Conservation (phyloP, 2,888 invertebrate species). For the Melinopterus prodromus region DNA sequence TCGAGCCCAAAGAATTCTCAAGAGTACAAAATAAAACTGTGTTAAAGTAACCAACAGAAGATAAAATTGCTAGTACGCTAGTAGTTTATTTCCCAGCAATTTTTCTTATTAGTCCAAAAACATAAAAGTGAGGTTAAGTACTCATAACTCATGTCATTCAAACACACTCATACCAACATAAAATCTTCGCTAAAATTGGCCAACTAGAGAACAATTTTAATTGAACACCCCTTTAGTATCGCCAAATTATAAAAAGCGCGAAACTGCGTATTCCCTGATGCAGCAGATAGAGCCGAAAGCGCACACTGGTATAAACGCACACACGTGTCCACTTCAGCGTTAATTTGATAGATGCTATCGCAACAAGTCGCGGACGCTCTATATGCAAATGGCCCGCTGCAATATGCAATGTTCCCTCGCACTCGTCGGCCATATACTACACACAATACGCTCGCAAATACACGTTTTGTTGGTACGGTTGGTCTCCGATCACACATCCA, state of each 20-base stretch:
- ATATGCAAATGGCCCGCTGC: constrained; percentile 17
- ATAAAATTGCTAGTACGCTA: no score
- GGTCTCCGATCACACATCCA: neutral
- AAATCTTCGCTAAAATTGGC: no score
- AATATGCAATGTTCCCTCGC: constrained; percentile 13
- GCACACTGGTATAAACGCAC: neutral
- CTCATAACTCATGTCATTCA: no score
- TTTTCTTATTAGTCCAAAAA: no score
- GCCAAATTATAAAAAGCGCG: neutral
- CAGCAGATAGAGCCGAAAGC: neutral
- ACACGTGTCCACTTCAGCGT: constrained; percentile 1
- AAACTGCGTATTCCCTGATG: neutral
- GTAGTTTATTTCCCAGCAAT: no score
- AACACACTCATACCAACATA: no score
- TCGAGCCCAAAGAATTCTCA: no score
- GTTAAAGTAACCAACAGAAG: no score
- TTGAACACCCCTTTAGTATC: no score
- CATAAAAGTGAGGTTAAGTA: no score
- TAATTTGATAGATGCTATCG: constrained; percentile 25
- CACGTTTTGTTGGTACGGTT: neutral
- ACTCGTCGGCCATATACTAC: neutral
- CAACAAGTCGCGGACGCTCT: constrained; percentile 12
- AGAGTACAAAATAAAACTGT: no score
- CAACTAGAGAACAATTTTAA: no score
- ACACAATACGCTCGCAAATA: neutral